phyloP scores from a whole-genome alignment of 1,140 invertebrate species.

The Zaprionus ghesquierei region DNA sequence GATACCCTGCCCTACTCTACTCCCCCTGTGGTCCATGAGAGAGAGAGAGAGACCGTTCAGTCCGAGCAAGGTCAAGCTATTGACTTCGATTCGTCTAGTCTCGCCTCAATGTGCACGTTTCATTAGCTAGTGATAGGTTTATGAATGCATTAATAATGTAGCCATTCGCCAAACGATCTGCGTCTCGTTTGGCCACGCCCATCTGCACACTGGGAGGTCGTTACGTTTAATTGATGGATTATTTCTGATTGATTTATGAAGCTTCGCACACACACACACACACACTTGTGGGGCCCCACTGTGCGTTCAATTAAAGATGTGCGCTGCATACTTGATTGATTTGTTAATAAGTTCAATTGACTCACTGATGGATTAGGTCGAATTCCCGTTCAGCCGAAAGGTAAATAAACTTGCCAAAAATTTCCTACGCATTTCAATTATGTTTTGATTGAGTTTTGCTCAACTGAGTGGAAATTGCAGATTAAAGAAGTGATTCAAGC shows the following conservation, averaged over 20 bases:
- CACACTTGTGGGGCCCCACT: background rate
- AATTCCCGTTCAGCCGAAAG: background rate
- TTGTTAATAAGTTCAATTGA: constrained; percentile 33
- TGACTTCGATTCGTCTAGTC: constrained; percentile 5
- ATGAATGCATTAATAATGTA: constrained; percentile 46
- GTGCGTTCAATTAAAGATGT: constrained; percentile 41
- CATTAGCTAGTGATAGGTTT: constrained; percentile 53
- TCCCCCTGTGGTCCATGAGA: background rate
- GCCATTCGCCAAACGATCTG: background rate
- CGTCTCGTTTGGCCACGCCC: background rate
- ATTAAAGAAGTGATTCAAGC: no score
- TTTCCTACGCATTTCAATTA: background rate
- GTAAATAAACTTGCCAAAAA: background rate
- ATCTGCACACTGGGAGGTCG: background rate
- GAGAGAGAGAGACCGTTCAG: no score
- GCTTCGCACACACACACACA: background rate
- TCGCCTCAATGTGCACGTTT: constrained; percentile 28
- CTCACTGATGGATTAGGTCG: constrained; percentile 17
- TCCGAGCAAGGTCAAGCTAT: constrained; percentile 21
- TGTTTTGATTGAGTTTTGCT: background rate
- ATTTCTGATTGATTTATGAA: constrained; percentile 42
- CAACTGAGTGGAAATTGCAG: background rate
- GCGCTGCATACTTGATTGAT: constrained; percentile 43
- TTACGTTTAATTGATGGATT: constrained; percentile 65
- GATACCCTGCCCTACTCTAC: background rate